A percentile compares a stretch with the other conserved stretches of the same genome.
Conservation (phyloP, 2,113 vertebrate genomes). For the Apteryx mantelli region DNA sequence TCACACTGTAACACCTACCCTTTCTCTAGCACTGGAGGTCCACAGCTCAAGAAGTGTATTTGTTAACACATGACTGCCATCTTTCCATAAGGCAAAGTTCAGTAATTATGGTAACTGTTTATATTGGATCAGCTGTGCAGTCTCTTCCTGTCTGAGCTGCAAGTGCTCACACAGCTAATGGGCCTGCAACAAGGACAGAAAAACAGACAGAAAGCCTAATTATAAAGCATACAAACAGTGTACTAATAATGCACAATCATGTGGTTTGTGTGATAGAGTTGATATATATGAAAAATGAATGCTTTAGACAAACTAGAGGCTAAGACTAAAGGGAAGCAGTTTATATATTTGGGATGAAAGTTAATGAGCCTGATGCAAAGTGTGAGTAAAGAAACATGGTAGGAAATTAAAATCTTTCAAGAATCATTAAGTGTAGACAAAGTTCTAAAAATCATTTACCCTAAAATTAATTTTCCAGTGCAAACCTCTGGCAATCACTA, state of each 20-base stretch:
- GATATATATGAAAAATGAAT: neutral
- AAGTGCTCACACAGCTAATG: neutral
- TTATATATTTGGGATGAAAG: neutral
- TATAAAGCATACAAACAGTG: neutral
- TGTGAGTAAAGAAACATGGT: neutral
- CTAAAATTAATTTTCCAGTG: neutral
- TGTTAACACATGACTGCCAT: neutral
- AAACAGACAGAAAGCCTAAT: neutral
- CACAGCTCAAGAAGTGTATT: neutral
- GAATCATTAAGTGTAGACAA: slow-evolving; percentile 7
- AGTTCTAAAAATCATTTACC: slow-evolving; percentile 18
- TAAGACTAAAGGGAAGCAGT: neutral
- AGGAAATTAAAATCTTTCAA: slow-evolving; percentile 26
- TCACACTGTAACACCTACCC: neutral
- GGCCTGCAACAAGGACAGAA: neutral
- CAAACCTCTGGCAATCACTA: neutral
- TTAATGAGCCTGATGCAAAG: slow-evolving; percentile 11
- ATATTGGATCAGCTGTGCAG: no score
- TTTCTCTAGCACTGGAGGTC: neutral
- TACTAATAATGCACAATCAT: neutral
- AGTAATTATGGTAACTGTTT: neutral
- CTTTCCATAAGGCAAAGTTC: neutral
- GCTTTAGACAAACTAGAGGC: neutral
- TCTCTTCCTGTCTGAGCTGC: neutral
- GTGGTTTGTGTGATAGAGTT: neutral